Conservation (phyloP, 2,888 invertebrate species). For the Nematopogon swammerdamellus region DNA sequence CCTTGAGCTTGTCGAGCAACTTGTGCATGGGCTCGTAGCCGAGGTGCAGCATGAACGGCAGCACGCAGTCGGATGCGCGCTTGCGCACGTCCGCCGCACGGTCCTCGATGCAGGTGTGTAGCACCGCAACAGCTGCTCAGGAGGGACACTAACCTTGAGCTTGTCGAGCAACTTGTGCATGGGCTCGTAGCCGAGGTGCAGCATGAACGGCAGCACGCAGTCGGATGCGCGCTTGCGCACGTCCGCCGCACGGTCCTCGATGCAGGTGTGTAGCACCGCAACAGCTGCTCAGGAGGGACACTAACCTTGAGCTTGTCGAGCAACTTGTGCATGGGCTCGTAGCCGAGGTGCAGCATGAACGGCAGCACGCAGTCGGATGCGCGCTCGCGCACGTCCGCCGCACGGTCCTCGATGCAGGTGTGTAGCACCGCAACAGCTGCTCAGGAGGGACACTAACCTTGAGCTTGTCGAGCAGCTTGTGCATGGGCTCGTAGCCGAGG, state of each 20-base stretch:
- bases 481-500: slow-evolving; percentile 78
- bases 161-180: too few relatives aligned
- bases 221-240: slow-evolving; percentile 89
- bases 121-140: slow-evolving; percentile 78
- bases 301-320: slow-evolving; percentile 74
- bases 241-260: slow-evolving; percentile 90
- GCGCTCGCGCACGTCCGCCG: slow-evolving; percentile 86
- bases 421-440: slow-evolving; percentile 78
- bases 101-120: slow-evolving; percentile 86
- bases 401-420: slow-evolving; percentile 85
- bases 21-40: too few relatives aligned
- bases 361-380: slow-evolving; percentile 87
- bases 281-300: slow-evolving; percentile 63
- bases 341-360: slow-evolving; percentile 90
- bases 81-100: slow-evolving; percentile 89
- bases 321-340: slow-evolving; percentile 71
- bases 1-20: too few relatives aligned
- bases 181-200: too few relatives aligned
- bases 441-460: slow-evolving; percentile 62
- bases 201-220: slow-evolving; percentile 88
- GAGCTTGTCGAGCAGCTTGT: slow-evolving; percentile 70
- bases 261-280: slow-evolving; percentile 74
- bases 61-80: slow-evolving; percentile 82
- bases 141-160: slow-evolving; percentile 35
- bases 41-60: slow-evolving; percentile 92